Evolutionary conservation across 2,888 invertebrate genomes (phyloP).

Genomic region (Sthenelais limicola): DNA sequence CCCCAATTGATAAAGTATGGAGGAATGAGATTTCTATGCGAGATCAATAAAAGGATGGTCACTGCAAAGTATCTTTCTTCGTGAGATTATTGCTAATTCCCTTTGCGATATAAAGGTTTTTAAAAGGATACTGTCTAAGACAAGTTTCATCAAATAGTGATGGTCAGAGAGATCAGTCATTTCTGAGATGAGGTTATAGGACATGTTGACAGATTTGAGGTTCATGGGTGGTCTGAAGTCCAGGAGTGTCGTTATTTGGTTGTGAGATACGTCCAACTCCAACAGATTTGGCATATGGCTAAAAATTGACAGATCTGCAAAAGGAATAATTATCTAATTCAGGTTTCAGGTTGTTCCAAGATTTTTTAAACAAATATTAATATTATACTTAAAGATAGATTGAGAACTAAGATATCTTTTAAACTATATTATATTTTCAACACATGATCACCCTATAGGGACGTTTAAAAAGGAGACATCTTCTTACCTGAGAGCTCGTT

Average conservation of each 20-base stretch:
- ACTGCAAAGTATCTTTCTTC: no score
- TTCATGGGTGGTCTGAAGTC: constrained; percentile 68
- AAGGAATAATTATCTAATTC: not conserved
- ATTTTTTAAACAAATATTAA: not conserved
- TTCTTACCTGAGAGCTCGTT: constrained; percentile 69
- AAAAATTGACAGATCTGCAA: constrained; percentile 67
- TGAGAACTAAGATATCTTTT: not conserved
- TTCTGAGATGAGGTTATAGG: constrained; percentile 66
- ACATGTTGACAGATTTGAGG: constrained; percentile 67
- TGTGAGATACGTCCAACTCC: constrained; percentile 70
- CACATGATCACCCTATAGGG: not conserved
- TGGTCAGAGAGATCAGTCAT: constrained; percentile 68
- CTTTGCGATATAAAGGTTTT: not conserved
- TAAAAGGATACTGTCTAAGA: constrained; percentile 68
- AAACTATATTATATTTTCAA: not conserved
- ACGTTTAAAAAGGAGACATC: no score
- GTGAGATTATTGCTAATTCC: not conserved
- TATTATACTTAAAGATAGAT: not conserved
- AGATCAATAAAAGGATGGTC: not conserved
- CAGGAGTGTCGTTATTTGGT: constrained; percentile 64
- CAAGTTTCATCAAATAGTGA: constrained; percentile 62
- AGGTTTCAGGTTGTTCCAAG: not conserved
- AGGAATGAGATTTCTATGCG: no score
- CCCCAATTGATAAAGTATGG: no score
- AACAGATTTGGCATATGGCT: constrained; percentile 64